Base-by-base conservation (phyloP, 2,888 invertebrate species). In the Amaurobius ferox region DNA sequence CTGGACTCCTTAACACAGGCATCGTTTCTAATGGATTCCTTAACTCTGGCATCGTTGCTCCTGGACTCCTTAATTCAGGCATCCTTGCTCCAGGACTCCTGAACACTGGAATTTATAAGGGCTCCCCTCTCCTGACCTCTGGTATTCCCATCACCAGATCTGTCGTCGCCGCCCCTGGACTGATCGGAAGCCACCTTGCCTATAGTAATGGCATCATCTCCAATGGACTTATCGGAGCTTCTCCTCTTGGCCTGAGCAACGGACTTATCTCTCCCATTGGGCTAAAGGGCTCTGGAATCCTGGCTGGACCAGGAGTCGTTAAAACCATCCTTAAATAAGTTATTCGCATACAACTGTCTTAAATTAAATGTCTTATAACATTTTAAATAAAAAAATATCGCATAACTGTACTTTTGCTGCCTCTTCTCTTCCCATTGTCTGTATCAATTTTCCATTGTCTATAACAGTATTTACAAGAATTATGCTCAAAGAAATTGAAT, bases 161-260 rank as follows among this genome's bases (percentile, higher is more conserved):
- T 0, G 26, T 72, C 1, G 66, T 30, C 26, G 55, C 35, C 6
- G 11, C 35, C 11, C 35, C 35, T 35, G 35, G 35, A 7, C 35
- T 11, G 5, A 35, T 35, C 11, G 35, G 6, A 35, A n/a, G n/a
- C n/a, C n/a, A n/a, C n/a, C 44, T 44, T 19, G 66, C 32, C 9
- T 30, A 32, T 1, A 76, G 26, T 28, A 16, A 64, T 39, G 66
- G 66, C 11, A 9, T 72, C n/a, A 30, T 79, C n/a, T 13, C 16
- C 7, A 74, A 39, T 19, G 80, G 80, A 19, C 1, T 73, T 2
- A 40, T 61, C 23, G 80, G 72, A 28, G 40, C 55, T 19, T 13
- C 55, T 9, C 72, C 66, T n/a, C 19, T 73, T 35, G 35, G 35
- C 35, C 11, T 35, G 6, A 35, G 11, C 35, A 35, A 11, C 6